Evolutionary conservation across 2,888 invertebrate genomes (phyloP).

Genomic region (Alentia gelatinosa): DNA sequence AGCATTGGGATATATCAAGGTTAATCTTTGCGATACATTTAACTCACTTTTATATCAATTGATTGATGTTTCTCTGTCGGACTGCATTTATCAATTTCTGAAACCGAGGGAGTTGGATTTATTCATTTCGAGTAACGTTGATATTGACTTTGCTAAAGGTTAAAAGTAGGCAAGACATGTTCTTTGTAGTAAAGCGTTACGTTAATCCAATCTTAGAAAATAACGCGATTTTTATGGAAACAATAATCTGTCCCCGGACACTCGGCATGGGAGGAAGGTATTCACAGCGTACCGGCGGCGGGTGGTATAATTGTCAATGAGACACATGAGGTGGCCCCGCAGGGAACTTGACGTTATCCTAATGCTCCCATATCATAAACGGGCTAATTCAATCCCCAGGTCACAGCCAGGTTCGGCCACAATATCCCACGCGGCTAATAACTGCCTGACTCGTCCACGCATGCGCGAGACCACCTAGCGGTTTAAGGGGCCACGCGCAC

Average conservation of each 20-base stretch:
- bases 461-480: conserved; percentile 1
- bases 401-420: background rate
- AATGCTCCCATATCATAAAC: conserved; percentile 26
- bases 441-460: background rate
- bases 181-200: no score
- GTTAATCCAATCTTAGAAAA: no score
- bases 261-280: background rate
- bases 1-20: no score
- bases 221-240: no score
- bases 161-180: no score
- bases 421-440: conserved; percentile 7
- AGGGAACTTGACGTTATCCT: background rate
- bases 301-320: conserved; percentile 25
- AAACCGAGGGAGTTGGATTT: no score
- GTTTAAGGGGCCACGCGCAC: background rate
- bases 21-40: no score
- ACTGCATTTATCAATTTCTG: no score
- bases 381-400: conserved; percentile 31
- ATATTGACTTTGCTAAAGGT: no score
- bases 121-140: no score
- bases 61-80: no score
- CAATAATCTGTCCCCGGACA: background rate
- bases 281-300: background rate
- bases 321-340: background rate
- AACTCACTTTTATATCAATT: no score